Percentiles rank a stretch among this genome's conserved stretches.
Evolutionary conservation across 2,888 invertebrate genomes (phyloP).

Genomic region (Colletes collaris): DNA sequence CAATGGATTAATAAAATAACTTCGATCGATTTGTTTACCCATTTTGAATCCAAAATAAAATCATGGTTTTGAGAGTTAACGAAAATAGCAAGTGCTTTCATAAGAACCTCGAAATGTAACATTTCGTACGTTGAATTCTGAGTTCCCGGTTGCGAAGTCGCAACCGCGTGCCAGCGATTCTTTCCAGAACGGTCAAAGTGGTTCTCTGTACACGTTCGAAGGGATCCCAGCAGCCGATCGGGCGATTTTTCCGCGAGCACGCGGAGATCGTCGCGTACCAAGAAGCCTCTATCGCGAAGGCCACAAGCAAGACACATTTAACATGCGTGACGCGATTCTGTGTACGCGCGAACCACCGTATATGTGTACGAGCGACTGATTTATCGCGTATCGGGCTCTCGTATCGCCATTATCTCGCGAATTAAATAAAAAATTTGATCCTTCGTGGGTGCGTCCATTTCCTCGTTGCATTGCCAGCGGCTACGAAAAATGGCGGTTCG

Average conservation of each 20-base stretch:
- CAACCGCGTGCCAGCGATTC: no score
- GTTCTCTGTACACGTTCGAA: no score
- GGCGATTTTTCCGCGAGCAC: conserved; percentile 27
- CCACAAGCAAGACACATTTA: conserved; percentile 43
- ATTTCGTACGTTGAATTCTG: no score
- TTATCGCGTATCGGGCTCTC: conserved; percentile 62
- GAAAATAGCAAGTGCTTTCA: no score
- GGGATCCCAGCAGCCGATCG: neutral
- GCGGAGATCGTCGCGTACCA: conserved; percentile 22
- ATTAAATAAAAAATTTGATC: conserved; percentile 54
- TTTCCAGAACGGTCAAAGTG: no score
- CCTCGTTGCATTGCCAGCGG: conserved; percentile 46
- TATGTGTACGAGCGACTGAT: conserved; percentile 36
- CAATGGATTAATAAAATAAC: no score
- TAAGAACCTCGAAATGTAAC: no score
- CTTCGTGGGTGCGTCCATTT: conserved; percentile 66
- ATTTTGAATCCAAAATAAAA: no score
- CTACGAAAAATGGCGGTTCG: conserved; percentile 43
- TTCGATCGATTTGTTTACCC: no score
- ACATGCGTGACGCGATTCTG: conserved; percentile 50
- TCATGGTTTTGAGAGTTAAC: no score
- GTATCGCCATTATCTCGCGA: conserved; percentile 61
- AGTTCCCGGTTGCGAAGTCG: no score
- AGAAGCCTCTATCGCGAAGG: conserved; percentile 51
- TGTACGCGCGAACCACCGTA: conserved; percentile 37